These are phyloP conservation scores for Mandrillus leucophaeus DNA, from an alignment of 2,113 vertebrate genomes.

Conservation along the genomic window DNA sequence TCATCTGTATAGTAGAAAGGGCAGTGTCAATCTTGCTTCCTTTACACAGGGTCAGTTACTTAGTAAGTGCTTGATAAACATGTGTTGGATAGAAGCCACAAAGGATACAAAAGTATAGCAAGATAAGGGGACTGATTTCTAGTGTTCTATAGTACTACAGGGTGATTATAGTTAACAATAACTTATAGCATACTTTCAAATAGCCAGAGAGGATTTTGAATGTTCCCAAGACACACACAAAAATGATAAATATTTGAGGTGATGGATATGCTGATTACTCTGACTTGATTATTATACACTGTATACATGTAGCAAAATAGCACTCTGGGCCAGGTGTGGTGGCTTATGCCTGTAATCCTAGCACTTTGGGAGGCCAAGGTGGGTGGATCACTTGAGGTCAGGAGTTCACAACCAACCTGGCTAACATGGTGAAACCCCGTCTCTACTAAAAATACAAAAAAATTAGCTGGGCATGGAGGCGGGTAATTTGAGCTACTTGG, in stretches of 20 bases:
- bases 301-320: neutral
- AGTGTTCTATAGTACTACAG: neutral
- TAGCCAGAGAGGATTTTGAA: neutral
- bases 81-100: neutral
- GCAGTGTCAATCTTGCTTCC: neutral
- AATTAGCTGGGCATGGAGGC: too few species aligned
- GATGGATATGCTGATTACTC: neutral
- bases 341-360: too few species aligned
- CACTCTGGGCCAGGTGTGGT: neutral
- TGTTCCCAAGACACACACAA: neutral
- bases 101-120: neutral
- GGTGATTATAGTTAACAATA: neutral
- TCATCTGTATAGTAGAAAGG: neutral
- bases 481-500: too few species aligned
- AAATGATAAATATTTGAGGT: neutral
- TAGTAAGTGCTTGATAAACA: neutral
- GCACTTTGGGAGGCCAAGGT: too few species aligned
- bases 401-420: too few species aligned
- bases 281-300: neutral
- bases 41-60: neutral
- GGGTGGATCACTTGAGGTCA: too few species aligned
- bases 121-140: neutral
- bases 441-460: too few species aligned
- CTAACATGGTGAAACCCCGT: too few species aligned
- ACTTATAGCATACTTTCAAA: neutral